Percentiles rank a stretch among this genome's conserved stretches.
These are phyloP conservation scores for Sicus ferrugineus DNA, from an alignment of 2,888 invertebrate genomes.

Conservation along the genomic window DNA sequence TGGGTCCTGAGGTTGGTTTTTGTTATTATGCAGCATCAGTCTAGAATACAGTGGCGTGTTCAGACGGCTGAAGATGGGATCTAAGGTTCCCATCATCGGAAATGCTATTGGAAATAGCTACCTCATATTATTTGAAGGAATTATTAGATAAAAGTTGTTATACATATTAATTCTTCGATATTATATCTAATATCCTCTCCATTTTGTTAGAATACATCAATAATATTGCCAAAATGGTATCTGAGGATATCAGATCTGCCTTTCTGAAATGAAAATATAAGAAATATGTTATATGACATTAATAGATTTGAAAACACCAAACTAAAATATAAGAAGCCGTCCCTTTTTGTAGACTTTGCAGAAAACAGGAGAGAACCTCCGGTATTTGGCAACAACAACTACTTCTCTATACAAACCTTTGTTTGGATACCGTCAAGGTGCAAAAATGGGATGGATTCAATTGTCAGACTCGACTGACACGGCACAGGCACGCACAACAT, in stretches of 20 bases:
- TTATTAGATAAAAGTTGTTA: not conserved
- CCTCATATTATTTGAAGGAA: not conserved
- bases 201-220: too few relatives aligned
- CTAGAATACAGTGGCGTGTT: constrained; percentile 37
- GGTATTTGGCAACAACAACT: too few relatives aligned
- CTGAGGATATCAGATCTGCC: not conserved
- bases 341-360: not conserved
- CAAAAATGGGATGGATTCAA: constrained; percentile 55
- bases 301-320: too few relatives aligned
- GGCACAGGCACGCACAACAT: too few relatives aligned
- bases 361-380: not conserved
- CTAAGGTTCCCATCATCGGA: not conserved
- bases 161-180: not conserved
- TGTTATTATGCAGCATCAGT: constrained; percentile 43
- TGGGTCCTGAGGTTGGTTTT: not conserved
- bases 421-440: constrained; percentile 50
- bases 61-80: not conserved
- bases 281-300: too few relatives aligned
- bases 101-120: not conserved
- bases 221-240: too few relatives aligned
- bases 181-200: not conserved
- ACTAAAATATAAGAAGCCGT: too few relatives aligned
- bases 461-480: constrained; percentile 33
- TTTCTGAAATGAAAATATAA: not conserved
- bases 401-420: not conserved